Percentiles rank a stretch among this genome's conserved stretches.
Evolutionary conservation across 2,888 invertebrate species (phyloP).

Genomic region (Tetranychus piercei): DNA sequence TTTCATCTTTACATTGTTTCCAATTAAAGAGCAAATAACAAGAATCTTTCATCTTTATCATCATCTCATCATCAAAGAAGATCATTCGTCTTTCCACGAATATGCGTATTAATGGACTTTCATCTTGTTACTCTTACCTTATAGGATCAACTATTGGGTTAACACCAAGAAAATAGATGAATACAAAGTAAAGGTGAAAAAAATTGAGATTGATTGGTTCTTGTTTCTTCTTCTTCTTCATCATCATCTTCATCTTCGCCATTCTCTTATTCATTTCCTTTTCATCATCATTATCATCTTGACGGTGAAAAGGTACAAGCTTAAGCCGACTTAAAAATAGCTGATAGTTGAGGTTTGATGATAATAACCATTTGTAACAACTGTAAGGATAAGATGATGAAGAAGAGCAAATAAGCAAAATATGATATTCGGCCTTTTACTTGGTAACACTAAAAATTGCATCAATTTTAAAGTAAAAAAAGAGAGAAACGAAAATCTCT

Average conservation of each 20-base stretch:
- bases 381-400: no score
- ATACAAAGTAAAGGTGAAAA: background rate
- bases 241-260: background rate
- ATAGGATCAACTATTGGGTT: conserved; percentile 1
- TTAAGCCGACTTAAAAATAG: no score
- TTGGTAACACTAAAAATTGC: no score
- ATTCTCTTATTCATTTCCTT: background rate
- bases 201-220: background rate
- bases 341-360: no score
- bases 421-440: no score
- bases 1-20: background rate
- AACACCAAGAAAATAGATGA: background rate
- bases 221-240: background rate
- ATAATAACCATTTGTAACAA: no score
- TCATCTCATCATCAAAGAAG: background rate
- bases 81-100: background rate
- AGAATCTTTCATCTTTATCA: background rate
- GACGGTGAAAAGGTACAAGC: no score
- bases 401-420: no score
- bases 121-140: background rate
- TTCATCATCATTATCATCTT: no score
- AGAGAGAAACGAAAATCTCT: no score
- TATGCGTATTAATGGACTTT: background rate
- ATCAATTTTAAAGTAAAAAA: no score
- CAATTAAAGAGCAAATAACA: background rate